A percentile compares a stretch with the other conserved stretches of the same genome.
Conservation (phyloP, 2,797 vertebrate genomes). For the Microctenopoma lineatum region DNA sequence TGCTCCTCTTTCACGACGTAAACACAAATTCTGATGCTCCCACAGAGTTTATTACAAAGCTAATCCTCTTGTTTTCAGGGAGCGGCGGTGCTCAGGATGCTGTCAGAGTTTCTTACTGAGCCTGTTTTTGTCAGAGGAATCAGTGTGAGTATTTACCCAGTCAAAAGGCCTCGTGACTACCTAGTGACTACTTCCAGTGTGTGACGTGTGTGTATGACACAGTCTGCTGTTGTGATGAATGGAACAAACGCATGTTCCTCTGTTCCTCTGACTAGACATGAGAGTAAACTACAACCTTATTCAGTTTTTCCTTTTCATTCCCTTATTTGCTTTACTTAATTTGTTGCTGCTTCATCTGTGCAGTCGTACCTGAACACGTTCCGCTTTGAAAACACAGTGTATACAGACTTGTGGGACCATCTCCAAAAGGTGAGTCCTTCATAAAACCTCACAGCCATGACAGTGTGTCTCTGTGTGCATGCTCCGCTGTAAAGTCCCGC, state of each 20-base stretch:
- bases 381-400: conserved; percentile 84
- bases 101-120: conserved; percentile 91
- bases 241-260: background rate
- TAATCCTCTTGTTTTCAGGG: conserved; percentile 80
- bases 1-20: background rate
- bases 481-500: background rate
- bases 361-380: conserved; percentile 91
- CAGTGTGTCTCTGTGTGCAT: background rate
- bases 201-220: background rate
- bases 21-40: background rate
- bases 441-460: background rate
- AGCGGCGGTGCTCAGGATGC: conserved; percentile 91
- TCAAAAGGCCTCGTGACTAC: background rate
- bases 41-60: background rate
- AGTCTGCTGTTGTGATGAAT: background rate
- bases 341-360: conserved; percentile 23
- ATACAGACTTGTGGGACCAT: conserved; percentile 89
- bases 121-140: conserved; percentile 87
- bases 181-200: background rate
- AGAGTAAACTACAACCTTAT: too few relatives aligned
- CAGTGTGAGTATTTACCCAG: conserved; percentile 82
- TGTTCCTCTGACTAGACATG: background rate
- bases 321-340: too few relatives aligned
- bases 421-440: conserved; percentile 83
- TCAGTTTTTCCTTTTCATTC: background rate